Evolutionary conservation across 1,140 invertebrate species (phyloP), one percentile per base, ranked within the genome.

Genomic region (Trichoplusia ni): DNA sequence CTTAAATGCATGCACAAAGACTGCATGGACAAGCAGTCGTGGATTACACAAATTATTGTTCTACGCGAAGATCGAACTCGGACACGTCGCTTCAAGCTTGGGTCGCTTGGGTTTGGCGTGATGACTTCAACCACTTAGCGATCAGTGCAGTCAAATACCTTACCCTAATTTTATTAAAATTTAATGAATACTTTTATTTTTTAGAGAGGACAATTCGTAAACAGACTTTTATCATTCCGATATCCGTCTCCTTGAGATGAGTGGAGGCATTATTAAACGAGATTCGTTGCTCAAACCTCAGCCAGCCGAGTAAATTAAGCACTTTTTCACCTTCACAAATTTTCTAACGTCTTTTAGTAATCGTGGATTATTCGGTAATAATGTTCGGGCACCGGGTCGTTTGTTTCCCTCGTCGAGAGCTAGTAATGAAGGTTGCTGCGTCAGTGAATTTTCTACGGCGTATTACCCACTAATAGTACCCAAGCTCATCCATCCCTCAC

Each of bases 321-420:
- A 73, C 58, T 71, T 73, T 77, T 73, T 72, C 59, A 73, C 69
- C 63, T 68, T 66, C 68, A 69, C 69, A 70, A 67, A 73, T 74
- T 74, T 77, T 74, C 62, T 58, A 69, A 65, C 58, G 62, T 71
- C 68, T 67, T 73, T 65, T 58, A 59, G 44, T 65, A 67, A 73
- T 65, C 64, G 64, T 35, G 49, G 71, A 73, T 73, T 69, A 73
- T 62, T 58, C 54, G 37, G 61, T 65, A 73, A 70, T 70, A 73
- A 69, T 66, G 71, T 67, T 79, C 56, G 46, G 59, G 38, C 53
- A 71, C 61, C 38, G 53, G 25, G 65, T 68, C 69, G 66, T 72
- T 75, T 78, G 71, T 73, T 76, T 73, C 73, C 65, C 51, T 66
- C 64, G 38, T 71, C 56, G 65, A 77, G 51, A 60, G 67, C 56